Percentiles rank a stretch among this genome's conserved stretches.
phyloP scores from a whole-genome alignment of 2,797 vertebrate species.

The Geotrypetes seraphini region DNA sequence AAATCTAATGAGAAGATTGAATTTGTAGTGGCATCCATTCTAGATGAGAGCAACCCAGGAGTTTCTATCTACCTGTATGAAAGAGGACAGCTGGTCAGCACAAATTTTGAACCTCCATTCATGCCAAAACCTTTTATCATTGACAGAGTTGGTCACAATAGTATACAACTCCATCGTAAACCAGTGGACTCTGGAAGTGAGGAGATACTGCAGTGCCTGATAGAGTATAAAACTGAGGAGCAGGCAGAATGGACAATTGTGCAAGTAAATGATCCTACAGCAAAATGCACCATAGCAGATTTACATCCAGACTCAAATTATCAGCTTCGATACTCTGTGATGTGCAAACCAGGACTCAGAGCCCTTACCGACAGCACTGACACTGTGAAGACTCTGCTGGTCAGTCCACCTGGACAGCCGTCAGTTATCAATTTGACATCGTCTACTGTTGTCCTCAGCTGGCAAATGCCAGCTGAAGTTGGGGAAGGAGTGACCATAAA shows the following conservation, averaged over 20 bases:
- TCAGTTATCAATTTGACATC: background rate
- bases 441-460: background rate
- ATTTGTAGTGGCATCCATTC: slow-evolving; percentile 21
- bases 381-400: background rate
- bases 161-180: slow-evolving; percentile 16
- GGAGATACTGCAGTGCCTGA: background rate
- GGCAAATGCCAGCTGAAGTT: background rate
- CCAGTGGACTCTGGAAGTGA: slow-evolving; percentile 18
- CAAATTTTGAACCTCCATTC: slow-evolving; percentile 18
- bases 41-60: background rate
- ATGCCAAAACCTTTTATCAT: slow-evolving; percentile 8
- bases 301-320: slow-evolving; percentile 27
- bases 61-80: slow-evolving; percentile 22
- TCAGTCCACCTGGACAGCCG: background rate
- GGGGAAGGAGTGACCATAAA: background rate
- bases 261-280: background rate
- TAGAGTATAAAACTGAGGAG: slow-evolving; percentile 16
- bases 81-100: slow-evolving; percentile 1
- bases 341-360: slow-evolving; percentile 3
- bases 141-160: slow-evolving; percentile 7
- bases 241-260: slow-evolving; percentile 16
- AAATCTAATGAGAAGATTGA: background rate
- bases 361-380: background rate
- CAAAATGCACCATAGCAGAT: slow-evolving; percentile 9
- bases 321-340: slow-evolving; percentile 29